Evolutionary conservation across 2,888 invertebrate genomes (phyloP).

Genomic region (Megamerina dolium): DNA sequence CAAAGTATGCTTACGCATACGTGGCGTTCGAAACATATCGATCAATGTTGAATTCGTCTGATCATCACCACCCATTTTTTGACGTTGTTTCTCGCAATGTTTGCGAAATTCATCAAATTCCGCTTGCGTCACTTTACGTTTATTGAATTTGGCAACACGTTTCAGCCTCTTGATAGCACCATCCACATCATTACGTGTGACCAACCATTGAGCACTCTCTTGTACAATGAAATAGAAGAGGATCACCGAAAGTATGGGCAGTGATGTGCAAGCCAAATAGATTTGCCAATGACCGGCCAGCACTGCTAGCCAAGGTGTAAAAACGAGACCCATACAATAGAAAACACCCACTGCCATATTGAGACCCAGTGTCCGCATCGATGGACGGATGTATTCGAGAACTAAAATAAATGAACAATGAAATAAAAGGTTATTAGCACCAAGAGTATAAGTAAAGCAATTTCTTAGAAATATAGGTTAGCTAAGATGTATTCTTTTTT

Average conservation of each 20-base stretch:
- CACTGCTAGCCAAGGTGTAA: constrained; percentile 53
- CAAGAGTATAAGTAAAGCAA: no score
- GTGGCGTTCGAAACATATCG: constrained; percentile 54
- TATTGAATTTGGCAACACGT: constrained; percentile 54
- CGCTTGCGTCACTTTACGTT: constrained; percentile 46
- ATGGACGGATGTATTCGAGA: constrained; percentile 57
- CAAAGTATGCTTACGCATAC: constrained; percentile 53
- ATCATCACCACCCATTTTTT: constrained; percentile 39
- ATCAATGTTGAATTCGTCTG: constrained; percentile 43
- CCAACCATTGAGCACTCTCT: constrained; percentile 60
- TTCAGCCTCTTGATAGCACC: constrained; percentile 53
- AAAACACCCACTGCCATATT: constrained; percentile 57
- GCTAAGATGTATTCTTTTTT: no score
- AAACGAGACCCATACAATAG: constrained; percentile 54
- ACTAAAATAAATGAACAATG: constrained; percentile 42
- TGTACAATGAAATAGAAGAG: constrained; percentile 53
- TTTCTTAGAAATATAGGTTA: no score
- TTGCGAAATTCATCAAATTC: constrained; percentile 47
- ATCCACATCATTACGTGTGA: constrained; percentile 53
- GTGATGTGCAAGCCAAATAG: constrained; percentile 52
- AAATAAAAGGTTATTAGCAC: neutral
- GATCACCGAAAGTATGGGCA: constrained; percentile 51
- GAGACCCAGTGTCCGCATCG: constrained; percentile 55
- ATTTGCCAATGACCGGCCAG: constrained; percentile 52
- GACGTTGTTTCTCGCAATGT: constrained; percentile 43